These are phyloP conservation scores for Oophaga sylvatica DNA, from an alignment of 2,797 vertebrate genomes.

Conservation along the genomic window DNA sequence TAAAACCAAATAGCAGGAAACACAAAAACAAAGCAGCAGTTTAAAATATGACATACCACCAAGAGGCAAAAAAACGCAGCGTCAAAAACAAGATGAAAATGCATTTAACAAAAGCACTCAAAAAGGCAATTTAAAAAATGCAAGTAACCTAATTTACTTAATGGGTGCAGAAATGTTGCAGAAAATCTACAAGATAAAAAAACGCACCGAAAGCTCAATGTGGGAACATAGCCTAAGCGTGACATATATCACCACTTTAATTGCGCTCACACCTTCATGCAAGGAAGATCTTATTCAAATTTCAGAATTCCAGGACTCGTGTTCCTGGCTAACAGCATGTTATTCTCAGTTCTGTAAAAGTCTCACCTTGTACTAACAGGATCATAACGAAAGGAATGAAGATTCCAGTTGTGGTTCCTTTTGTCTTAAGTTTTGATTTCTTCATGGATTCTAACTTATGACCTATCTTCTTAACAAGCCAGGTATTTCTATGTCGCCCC, in stretches of 20 bases:
- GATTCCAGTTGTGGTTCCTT: neutral
- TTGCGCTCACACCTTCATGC: neutral
- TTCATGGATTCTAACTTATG: slow-evolving; percentile 3
- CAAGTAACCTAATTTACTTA: too few species aligned
- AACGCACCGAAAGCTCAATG: too few species aligned
- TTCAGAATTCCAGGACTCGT: neutral
- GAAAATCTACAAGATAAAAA: too few species aligned
- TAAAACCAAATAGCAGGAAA: too few species aligned
- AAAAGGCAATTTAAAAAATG: too few species aligned
- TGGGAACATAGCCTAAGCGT: neutral
- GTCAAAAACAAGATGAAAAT: too few species aligned
- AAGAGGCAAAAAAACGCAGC: too few species aligned
- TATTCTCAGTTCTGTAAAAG: neutral
- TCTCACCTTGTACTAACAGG: slow-evolving; percentile 24
- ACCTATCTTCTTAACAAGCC: neutral
- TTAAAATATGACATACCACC: too few species aligned
- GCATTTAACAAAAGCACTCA: too few species aligned
- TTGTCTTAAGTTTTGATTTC: neutral
- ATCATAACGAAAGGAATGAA: neutral
- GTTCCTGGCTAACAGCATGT: neutral
- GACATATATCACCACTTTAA: neutral
- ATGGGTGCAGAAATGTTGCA: too few species aligned
- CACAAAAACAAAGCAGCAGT: too few species aligned
- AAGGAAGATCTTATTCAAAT: neutral
- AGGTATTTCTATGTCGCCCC: neutral